Evolutionary conservation across 2,888 invertebrate genomes (phyloP), one percentile per base, ranked within the genome.

Genomic region (Oxyteleia sp.): DNA sequence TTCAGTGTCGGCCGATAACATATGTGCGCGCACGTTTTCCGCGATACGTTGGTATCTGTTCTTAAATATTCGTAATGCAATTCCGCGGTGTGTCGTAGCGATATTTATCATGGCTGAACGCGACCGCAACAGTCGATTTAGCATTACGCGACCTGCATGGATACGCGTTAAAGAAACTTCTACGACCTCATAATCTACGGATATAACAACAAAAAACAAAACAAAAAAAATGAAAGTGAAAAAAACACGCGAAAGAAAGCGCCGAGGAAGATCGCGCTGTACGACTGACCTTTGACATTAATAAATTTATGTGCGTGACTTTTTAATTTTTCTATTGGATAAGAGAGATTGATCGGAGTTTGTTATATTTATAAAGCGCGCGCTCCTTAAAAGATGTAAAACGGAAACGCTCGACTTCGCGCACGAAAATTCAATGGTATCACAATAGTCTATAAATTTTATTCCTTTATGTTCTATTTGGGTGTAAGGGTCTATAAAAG

Each of bases 61-160:
- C 55, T 71, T 69, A 78, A 78, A 69, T 69, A 69, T 69, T 69
- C 78, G 61, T 53, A 63, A 51, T 51, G 69, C 78, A 68, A 71
- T 76, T 64, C 76, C 47, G 72, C 68, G 64, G 38, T 63, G 55
- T 71, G 81, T 66, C 74, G 61, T 81, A 49, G 66, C 45, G 78
- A 78, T 78, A 63, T 79, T 79, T 79, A 79, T 79, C 79, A 64
- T 57, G 20, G 64, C 45, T 49, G 63, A 71, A 61, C 68, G 66
- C 68, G 38, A 64, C 68, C 69, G 72, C 64, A 63, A 66, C 74
- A 71, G 72, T 84, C 84, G 83, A 86, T 86, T 83, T 76, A 74
- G 63, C 84, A 84, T 86, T 84, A 76, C 79, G 75, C 80, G 80
- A 80, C 66, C 72, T 74, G 80, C 80, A 80, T 80, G 66, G 74